phyloP scores from a whole-genome alignment of 2,113 vertebrate genomes.

The Oenanthe melanoleuca region DNA sequence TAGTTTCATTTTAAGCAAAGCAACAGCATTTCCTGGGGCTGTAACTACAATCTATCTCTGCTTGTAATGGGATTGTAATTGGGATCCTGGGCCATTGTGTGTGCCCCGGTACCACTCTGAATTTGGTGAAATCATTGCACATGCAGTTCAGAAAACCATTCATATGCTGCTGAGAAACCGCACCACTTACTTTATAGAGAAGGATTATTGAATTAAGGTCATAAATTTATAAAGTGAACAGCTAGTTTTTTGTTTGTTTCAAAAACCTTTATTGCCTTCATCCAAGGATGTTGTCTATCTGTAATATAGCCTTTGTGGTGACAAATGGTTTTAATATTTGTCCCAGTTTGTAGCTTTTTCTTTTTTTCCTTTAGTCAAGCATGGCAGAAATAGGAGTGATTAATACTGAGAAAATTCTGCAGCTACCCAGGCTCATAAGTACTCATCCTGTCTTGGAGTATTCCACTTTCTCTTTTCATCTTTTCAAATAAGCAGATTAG shows the following conservation, averaged over 20 bases:
- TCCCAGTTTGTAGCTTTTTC: background rate
- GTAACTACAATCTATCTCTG: background rate
- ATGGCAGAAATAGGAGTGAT: background rate
- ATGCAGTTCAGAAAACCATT: background rate
- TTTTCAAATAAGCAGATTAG: slow-evolving; percentile 1
- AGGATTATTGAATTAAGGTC: background rate
- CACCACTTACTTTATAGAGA: background rate
- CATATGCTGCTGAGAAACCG: background rate
- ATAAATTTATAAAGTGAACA: background rate
- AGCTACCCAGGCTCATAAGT: background rate
- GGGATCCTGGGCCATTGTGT: background rate
- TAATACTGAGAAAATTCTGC: background rate
- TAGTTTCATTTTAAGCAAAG: background rate
- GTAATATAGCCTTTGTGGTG: background rate
- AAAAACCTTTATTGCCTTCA: background rate
- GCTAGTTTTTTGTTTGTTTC: background rate
- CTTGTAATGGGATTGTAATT: too few species aligned
- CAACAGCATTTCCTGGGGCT: background rate
- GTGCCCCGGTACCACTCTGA: background rate
- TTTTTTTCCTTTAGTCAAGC: background rate
- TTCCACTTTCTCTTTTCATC: background rate
- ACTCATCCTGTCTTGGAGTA: background rate
- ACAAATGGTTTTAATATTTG: background rate
- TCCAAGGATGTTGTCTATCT: background rate
- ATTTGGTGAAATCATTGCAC: background rate